phyloP scores from a whole-genome alignment of 2,797 vertebrate genomes.

The Anguilla marmorata region DNA sequence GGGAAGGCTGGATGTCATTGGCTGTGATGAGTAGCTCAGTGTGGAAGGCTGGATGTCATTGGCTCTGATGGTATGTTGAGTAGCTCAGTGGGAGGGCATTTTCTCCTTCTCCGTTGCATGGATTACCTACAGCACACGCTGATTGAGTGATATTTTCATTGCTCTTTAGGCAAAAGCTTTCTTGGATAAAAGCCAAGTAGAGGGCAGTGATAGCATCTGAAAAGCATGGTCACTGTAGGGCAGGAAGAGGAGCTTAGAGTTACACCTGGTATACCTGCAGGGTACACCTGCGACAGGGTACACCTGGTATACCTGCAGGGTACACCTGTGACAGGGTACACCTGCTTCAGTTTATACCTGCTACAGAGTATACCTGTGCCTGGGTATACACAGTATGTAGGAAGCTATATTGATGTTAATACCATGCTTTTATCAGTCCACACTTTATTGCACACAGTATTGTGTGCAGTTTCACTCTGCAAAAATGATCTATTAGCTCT shows the following conservation, averaged over 20 bases:
- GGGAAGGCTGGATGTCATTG: too few relatives aligned
- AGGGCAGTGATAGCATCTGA: conserved; percentile 56
- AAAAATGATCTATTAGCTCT: too few relatives aligned
- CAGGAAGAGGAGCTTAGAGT: neutral
- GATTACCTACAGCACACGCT: conserved; percentile 45
- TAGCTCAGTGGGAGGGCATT: neutral
- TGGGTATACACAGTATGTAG: too few relatives aligned
- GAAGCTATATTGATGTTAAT: too few relatives aligned
- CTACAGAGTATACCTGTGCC: too few relatives aligned
- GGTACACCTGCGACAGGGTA: too few relatives aligned
- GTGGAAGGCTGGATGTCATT: neutral
- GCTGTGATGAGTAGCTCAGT: neutral
- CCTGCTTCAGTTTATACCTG: too few relatives aligned
- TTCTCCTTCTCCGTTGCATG: neutral
- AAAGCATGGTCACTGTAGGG: conserved; percentile 19
- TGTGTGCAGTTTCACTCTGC: too few relatives aligned
- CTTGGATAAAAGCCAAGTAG: conserved; percentile 66
- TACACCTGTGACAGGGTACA: neutral
- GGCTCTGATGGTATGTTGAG: neutral
- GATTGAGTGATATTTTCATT: conserved; percentile 65
- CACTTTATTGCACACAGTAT: too few relatives aligned
- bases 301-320: too few relatives aligned
- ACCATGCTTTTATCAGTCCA: too few relatives aligned
- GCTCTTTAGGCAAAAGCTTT: conserved; percentile 66
- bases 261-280: neutral